Percentiles rank a stretch among this genome's conserved stretches.
Conservation (phyloP, 2,888 invertebrate genomes). For the Caenorhabditis becei region DNA sequence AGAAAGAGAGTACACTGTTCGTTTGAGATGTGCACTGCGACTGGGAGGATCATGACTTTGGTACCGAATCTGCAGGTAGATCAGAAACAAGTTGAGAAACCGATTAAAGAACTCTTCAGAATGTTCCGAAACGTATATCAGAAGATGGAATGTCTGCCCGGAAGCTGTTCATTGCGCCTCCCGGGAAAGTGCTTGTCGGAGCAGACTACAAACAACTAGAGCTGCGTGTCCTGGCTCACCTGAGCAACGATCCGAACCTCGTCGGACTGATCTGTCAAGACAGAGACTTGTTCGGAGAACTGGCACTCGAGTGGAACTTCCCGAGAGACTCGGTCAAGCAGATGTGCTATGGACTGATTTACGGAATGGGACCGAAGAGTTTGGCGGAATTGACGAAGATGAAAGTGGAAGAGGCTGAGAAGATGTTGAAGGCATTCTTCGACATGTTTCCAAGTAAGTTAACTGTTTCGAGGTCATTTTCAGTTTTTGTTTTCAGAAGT, state of each 20-base stretch:
- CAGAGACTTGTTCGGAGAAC: conserved; percentile 64
- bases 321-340: conserved; percentile 85
- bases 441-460: conserved; percentile 87
- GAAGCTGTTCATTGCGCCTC: conserved; percentile 44
- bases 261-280: conserved; percentile 47
- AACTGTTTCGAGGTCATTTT: background rate
- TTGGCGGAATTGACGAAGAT: conserved; percentile 89
- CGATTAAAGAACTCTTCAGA: too few relatives aligned
- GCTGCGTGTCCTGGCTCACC: conserved; percentile 92
- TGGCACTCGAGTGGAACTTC: conserved; percentile 75
- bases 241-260: conserved; percentile 87
- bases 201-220: conserved; percentile 98
- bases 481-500: conserved; percentile 83
- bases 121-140: conserved; percentile 88
- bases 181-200: conserved; percentile 86
- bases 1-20: conserved; percentile 43
- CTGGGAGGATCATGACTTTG: conserved; percentile 90
- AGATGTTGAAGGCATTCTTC: conserved; percentile 86
- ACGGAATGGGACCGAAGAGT: conserved; percentile 91
- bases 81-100: background rate
- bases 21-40: conserved; percentile 60
- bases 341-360: conserved; percentile 86
- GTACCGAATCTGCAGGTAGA: conserved; percentile 91
- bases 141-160: conserved; percentile 50
- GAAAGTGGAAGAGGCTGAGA: conserved; percentile 88